Evolutionary conservation across 2,888 invertebrate genomes (phyloP), one percentile per base, ranked within the genome.

Genomic region (Synergus umbraculus): DNA sequence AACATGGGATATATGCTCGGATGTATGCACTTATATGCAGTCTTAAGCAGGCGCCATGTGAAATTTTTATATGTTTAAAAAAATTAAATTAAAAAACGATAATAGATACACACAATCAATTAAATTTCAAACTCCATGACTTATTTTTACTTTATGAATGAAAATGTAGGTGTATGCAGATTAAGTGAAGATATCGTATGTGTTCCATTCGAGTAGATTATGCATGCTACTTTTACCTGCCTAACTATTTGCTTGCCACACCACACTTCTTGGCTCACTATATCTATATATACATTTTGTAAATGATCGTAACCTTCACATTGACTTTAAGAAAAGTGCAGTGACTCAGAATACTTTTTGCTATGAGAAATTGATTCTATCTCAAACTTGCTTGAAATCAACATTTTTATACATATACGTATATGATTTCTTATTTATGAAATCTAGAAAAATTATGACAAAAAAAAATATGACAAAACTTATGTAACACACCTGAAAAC

Each of bases 281-380:
- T 3, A 67, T 22, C 4, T 37, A 13, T 15, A 37, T 37, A 64
- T 0, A 29, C 22, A 22, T 22, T 22, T 29, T 44, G 46, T 12
- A 67, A 22, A 44, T 67, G 44, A 46, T 67, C 44, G 67, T 46
- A 67, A 67, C 22, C 67, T 46, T 46, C 67, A 67, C 46, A 67
- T 43, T 67, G 13, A 44, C 29, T 67, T 46, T 18, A 46, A 46
- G 67, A 7, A 67, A 67, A 43, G 46, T 44, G 22, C 67, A 67
- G 67, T 22, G 67, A n/a, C 22, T 67, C 22, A 46, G 67, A 46
- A 46, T 67, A 67, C 46, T 67, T 29, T 67, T 46, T 22, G 44
- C 44, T 12, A 67, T n/a, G 44, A 18, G 10, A 44, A 44, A 44
- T 37, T 65, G 65, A 65, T 29, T 29, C 29, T 29, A 29, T 29